Evolutionary conservation across 1,140 invertebrate genomes (phyloP), one percentile per base, ranked within the genome.

Genomic region (Halyomorpha halys): DNA sequence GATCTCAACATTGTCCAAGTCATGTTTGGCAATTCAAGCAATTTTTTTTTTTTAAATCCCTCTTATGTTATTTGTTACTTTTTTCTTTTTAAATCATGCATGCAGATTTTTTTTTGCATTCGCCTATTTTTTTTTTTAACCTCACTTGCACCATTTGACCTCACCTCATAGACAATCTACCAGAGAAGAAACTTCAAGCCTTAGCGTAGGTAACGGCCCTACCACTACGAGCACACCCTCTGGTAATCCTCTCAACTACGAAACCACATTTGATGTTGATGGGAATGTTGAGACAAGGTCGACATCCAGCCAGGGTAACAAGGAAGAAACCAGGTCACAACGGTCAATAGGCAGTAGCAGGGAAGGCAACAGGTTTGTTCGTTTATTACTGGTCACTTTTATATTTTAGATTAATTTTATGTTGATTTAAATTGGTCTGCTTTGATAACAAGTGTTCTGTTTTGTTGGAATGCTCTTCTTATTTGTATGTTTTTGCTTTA

Each of bases 201-300:
- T 65, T 19, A 67, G 68, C 27, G 63, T 63, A 59, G 53, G 56
- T 44, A 62, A 64, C 34, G 65, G 62, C 19, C 61, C 47, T n/a
- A 64, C 65, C 30, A 65, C 56, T 21, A 65, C 64, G 16, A 65
- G 49, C 23, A 65, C 61, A 19, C 61, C 61, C 15, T 65, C 66
- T 13, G 64, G 59, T 16, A 68, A 62, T 44, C 65, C 69, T 60
- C 84, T 86, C 73, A 88, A 89, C 76, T 87, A 87, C 67, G 87
- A 90, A 72, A 90, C 86, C 6, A 89, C 86, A 3, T 89, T 89
- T 73, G 88, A 90, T 76, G 77, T 87, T 61, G 87, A 89, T 66
- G 86, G 86, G 27, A 91, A 91, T 75, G 85, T 91, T 61, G 89
- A 93, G 73, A 87, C 85, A 13, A 67, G 75, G 13, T 76, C 74